Conservation (phyloP, 1,140 invertebrate genomes). For the Sinonovacula constricta region DNA sequence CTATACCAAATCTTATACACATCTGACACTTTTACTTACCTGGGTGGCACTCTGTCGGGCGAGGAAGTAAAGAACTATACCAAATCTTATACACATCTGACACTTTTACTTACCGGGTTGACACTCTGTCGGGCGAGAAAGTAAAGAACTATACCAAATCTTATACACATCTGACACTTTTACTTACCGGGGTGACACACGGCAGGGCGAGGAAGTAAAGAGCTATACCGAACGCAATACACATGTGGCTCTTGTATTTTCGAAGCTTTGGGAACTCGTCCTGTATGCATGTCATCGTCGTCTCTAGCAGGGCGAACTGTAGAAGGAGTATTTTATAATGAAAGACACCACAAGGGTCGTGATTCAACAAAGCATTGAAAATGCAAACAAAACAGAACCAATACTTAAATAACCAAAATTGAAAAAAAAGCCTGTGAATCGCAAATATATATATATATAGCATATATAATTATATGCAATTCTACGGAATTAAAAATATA, state of each 20-base stretch:
- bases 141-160: no score
- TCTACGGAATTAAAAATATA: background rate
- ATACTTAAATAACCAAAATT: background rate
- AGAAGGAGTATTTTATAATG: background rate
- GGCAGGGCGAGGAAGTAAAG: no score
- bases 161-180: no score
- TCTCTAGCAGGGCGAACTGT: constrained; percentile 90
- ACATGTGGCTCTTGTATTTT: constrained; percentile 58
- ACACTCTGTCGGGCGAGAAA: no score
- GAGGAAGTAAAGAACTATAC: no score
- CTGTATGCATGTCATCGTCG: constrained; percentile 85
- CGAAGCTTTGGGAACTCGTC: constrained; percentile 83
- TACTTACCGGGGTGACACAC: no score
- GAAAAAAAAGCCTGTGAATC: background rate
- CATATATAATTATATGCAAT: background rate
- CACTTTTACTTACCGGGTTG: no score
- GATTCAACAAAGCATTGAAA: background rate
- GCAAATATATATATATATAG: no score
- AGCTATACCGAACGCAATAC: constrained; percentile 50
- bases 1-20: no score
- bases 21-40: no score
- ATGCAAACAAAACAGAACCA: background rate
- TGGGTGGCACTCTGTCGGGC: no score
- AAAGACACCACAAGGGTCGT: background rate
- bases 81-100: no score